Evolutionary conservation across 1,140 invertebrate genomes (phyloP).

Genomic region (Tribolium castaneum): DNA sequence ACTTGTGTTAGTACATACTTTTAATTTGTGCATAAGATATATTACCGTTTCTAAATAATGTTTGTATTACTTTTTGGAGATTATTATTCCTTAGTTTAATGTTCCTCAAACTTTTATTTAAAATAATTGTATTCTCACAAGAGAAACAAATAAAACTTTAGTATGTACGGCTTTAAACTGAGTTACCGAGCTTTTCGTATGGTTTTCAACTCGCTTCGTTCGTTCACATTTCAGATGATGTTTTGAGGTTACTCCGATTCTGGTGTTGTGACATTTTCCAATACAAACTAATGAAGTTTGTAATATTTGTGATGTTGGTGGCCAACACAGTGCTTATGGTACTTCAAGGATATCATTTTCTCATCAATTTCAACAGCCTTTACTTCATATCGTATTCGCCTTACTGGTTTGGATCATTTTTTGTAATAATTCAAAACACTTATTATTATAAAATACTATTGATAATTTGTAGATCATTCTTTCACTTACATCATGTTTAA

Average conservation of each 20-base stretch:
- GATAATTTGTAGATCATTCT: neutral
- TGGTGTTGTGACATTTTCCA: neutral
- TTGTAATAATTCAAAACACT: neutral
- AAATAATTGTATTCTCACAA: too few species aligned
- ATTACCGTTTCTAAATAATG: too few species aligned
- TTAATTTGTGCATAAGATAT: too few species aligned
- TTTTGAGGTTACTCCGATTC: neutral
- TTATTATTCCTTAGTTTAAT: too few species aligned
- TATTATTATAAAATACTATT: neutral
- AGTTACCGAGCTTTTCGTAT: too few species aligned
- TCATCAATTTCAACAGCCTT: neutral
- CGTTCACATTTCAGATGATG: neutral
- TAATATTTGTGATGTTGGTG: neutral
- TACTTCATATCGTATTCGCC: neutral
- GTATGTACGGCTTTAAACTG: too few species aligned
- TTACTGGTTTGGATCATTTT: neutral
- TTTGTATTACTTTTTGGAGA: too few species aligned
- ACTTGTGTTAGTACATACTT: too few species aligned
- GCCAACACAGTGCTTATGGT: neutral
- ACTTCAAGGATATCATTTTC: neutral
- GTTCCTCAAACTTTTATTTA: too few species aligned
- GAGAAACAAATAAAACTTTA: too few species aligned
- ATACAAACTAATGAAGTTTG: neutral
- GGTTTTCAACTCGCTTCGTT: too few species aligned
- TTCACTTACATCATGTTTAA: neutral